phyloP scores from a whole-genome alignment of 2,797 vertebrate genomes.

The Helarctos malayanus region DNA sequence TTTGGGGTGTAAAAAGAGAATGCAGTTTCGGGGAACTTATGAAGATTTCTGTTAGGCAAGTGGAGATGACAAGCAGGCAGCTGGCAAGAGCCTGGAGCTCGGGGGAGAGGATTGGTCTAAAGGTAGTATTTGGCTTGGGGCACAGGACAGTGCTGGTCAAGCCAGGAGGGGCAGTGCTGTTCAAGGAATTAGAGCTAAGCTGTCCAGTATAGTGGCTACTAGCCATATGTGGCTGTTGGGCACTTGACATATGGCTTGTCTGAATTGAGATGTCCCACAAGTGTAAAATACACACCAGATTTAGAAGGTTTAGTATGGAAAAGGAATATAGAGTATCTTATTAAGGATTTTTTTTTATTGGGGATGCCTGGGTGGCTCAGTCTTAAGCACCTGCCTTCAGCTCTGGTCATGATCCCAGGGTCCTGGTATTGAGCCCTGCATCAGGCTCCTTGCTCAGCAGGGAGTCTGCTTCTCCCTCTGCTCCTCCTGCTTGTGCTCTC shows the following conservation, averaged over 20 bases:
- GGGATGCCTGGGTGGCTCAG: no score
- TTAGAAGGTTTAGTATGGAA: constrained; percentile 11
- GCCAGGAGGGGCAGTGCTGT: background rate
- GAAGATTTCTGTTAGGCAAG: constrained; percentile 10
- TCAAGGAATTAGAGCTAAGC: background rate
- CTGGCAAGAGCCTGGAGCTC: background rate
- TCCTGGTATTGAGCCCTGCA: no score
- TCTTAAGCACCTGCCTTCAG: no score
- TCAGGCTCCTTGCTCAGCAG: no score
- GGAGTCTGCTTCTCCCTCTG: no score
- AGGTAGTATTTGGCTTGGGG: background rate
- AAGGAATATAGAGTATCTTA: background rate
- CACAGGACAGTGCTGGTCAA: background rate
- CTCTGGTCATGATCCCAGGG: no score
- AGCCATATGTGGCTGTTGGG: background rate
- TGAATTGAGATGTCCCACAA: background rate
- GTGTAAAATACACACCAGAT: background rate
- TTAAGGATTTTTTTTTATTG: background rate
- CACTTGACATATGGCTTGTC: background rate
- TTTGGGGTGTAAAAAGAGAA: background rate
- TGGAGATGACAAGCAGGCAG: background rate
- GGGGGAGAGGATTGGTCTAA: background rate
- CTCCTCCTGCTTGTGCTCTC: no score
- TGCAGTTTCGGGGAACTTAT: background rate
- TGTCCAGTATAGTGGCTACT: background rate